Conservation (phyloP, 2,113 vertebrate species). For the Sporophila hypoxantha region DNA sequence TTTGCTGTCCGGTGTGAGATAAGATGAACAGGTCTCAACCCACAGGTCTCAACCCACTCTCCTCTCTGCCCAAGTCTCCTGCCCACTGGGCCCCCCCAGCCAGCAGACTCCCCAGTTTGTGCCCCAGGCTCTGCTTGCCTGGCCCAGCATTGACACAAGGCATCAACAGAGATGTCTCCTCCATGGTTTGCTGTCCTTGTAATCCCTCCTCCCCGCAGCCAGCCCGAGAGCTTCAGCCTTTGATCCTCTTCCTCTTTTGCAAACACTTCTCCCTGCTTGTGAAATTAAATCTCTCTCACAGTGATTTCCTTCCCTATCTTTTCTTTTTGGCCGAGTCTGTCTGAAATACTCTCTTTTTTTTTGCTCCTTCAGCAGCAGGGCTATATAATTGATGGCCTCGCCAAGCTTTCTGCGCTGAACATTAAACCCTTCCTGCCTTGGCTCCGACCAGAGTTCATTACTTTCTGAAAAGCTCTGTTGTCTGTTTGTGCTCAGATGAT, state of each 20-base stretch:
- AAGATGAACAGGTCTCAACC: background rate
- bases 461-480: constrained; percentile 69
- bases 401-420: constrained; percentile 41
- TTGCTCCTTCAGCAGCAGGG: constrained; percentile 48
- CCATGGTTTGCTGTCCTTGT: background rate
- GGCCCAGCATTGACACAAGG: background rate
- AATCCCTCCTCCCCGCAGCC: background rate
- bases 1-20: background rate
- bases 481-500: constrained; percentile 71
- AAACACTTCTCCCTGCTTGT: constrained; percentile 9
- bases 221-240: background rate
- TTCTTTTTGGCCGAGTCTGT: constrained; percentile 47
- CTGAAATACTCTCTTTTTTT: constrained; percentile 55
- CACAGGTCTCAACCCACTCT: background rate
- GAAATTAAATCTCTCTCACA: constrained; percentile 53
- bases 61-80: background rate
- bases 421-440: constrained; percentile 66
- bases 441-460: constrained; percentile 68
- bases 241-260: constrained; percentile 34
- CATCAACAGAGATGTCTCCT: constrained; percentile 12
- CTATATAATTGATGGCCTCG: constrained; percentile 70
- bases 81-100: rapidly evolving
- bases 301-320: constrained; percentile 58
- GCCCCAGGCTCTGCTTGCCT: background rate
- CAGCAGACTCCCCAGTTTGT: rapidly evolving